Base-by-base conservation (phyloP, 2,113 vertebrate genomes). In the Uria lomvia region DNA sequence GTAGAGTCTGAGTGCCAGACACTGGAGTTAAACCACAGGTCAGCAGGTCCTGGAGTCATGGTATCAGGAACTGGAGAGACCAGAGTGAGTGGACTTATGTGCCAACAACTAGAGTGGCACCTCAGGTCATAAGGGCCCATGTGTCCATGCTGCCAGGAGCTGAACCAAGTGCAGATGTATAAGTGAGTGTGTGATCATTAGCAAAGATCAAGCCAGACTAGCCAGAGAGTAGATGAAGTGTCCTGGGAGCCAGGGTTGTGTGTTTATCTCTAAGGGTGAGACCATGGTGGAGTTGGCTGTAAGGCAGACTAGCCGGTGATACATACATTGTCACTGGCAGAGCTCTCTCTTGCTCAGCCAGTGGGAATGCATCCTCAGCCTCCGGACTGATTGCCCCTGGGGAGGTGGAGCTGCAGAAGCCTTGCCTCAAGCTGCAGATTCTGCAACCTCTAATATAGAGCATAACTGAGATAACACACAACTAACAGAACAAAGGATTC, bases 101-200 rank as follows among this genome's bases (percentile, higher is more conserved):
- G 36, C 8, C 19, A 75, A 24, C 16, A 67, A 8, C 34, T 24
- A 1, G 8, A 55, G 22, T 16, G 19, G 9, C 15, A 79, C n/a
- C 32, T 50, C 4, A 23, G 47, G 34, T 36, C 15, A 43, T 0
- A 29, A 24, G 11, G 3, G 13, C 4, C 8, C 4, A 0, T 9
- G 12, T 77, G 21, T 32, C 27, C 3, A 1, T 20, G 32, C 27
- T 78, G 40, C 12, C 52, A 52, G 58, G 12, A 80, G 36, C 3
- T 34, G 45, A 43, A 60, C 27, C 12, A 59, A 75, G 14, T 11
- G 18, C 27, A 50, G 23, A 6, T 40, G 9, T 29, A 4, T 6
- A 38, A 14, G 11, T 18, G 16, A 34, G 26, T 10, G 8, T 62
- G 12, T 18, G 58, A 58, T 43, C 26, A 18, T 4, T 9, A 49